These are phyloP conservation scores for Chlorops oryzae DNA, from an alignment of 1,140 invertebrate genomes.

Conservation along the genomic window DNA sequence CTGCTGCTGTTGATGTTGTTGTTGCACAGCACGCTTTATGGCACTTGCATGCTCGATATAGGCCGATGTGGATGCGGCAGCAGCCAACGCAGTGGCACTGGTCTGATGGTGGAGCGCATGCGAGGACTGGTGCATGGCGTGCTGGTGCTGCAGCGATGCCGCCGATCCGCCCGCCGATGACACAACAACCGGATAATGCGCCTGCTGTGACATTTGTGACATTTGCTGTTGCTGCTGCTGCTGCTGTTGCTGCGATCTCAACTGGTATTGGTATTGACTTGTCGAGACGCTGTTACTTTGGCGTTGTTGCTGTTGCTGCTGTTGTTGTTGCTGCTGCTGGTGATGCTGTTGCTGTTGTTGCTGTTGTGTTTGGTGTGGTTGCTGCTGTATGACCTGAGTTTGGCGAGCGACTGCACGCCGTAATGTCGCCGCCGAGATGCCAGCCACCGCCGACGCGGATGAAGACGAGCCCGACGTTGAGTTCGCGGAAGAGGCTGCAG, in stretches of 20 bases:
- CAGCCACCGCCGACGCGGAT: neutral
- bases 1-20: slow-evolving; percentile 19
- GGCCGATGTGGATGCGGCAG: neutral
- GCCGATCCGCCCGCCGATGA: slow-evolving; percentile 32
- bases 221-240: slow-evolving; percentile 41
- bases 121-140: slow-evolving; percentile 22
- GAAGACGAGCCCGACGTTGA: slow-evolving; percentile 11
- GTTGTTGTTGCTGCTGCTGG: slow-evolving; percentile 24
- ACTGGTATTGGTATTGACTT: no score
- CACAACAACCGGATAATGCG: slow-evolving; percentile 36
- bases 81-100: slow-evolving; percentile 6
- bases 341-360: slow-evolving; percentile 21
- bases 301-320: slow-evolving; percentile 30
- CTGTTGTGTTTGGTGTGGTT: slow-evolving; percentile 21
- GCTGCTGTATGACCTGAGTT: slow-evolving; percentile 32
- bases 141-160: slow-evolving; percentile 34
- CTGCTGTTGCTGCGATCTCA: slow-evolving; percentile 16
- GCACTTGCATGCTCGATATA: slow-evolving; percentile 22
- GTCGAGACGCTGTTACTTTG: slow-evolving; percentile 21
- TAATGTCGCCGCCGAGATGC: slow-evolving; percentile 19
- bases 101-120: no score
- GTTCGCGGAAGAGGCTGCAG: neutral
- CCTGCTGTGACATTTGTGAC: slow-evolving; percentile 48
- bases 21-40: slow-evolving; percentile 17
- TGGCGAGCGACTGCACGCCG: slow-evolving; percentile 26